These are phyloP conservation scores for Odontesthes bonariensis DNA, from an alignment of 2,113 vertebrate species.

Conservation along the genomic window DNA sequence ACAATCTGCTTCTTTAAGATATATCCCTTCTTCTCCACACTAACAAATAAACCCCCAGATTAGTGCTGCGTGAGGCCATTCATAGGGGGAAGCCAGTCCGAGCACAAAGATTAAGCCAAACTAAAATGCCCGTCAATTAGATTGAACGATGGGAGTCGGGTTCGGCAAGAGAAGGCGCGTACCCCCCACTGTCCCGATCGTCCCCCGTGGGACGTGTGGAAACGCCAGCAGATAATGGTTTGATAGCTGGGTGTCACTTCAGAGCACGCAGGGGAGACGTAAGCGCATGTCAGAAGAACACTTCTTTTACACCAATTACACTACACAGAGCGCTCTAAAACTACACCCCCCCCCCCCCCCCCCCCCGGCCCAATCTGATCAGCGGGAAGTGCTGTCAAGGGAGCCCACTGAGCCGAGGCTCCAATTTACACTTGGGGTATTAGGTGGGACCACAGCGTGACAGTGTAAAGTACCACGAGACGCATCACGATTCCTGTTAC, in stretches of 20 bases:
- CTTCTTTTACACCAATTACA: constrained; percentile 81
- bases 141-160: constrained; percentile 51
- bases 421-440: constrained; percentile 80
- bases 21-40: constrained; percentile 60
- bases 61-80: constrained; percentile 65
- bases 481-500: constrained; percentile 43
- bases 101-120: constrained; percentile 49
- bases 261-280: constrained; percentile 45
- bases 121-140: constrained; percentile 70
- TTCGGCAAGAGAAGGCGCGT: constrained; percentile 26
- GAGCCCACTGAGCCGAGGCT: constrained; percentile 66
- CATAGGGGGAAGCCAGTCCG: constrained; percentile 39
- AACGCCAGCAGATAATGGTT: constrained; percentile 71
- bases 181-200: constrained; percentile 5
- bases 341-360: constrained; percentile 18
- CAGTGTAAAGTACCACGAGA: constrained; percentile 55
- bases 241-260: constrained; percentile 72
- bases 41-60: constrained; percentile 78
- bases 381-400: constrained; percentile 62
- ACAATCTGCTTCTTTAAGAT: constrained; percentile 84
- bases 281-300: constrained; percentile 56
- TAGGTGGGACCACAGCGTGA: constrained; percentile 72
- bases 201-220: constrained; percentile 44
- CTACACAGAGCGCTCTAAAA: constrained; percentile 47
- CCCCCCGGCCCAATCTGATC: constrained; percentile 30